Base-by-base conservation (phyloP, 2,888 invertebrate species). In the Tridacna crocea region DNA sequence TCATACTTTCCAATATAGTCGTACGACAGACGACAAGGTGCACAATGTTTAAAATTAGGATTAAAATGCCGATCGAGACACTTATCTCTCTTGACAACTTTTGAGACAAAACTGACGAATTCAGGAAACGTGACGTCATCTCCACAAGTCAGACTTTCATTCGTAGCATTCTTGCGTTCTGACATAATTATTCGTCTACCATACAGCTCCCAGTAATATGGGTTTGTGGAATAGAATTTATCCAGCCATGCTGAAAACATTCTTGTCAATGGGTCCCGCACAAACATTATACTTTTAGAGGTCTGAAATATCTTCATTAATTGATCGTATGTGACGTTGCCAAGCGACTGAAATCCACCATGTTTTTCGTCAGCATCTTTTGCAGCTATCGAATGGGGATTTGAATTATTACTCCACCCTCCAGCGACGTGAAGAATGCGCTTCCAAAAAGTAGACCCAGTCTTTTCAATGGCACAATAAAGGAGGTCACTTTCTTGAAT, bases 371-470 rank as follows among this genome's bases (percentile, higher is more conserved):
- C 73, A 11, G 74, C 84, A n/a, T 79, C 61, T 51, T 73, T 47
- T n/a, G 79, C 47, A 13, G 66, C 19, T 0, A 84, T 79, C 0
- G 46, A 46, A 6, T 60, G 48, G 13, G 84, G 84, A 19, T 26
- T 68, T 51, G 70, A 70, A 22, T 51, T 24, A 22, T 79, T 74
- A 26, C 81, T 68, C 81, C 79, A 81, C 36, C 84, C 84, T 58
- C 79, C 76, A 0, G 58, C 51, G 6, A 85, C 84, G 77, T 90
- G 88, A 12, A 89, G 68, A 24, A 89, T 77, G 61, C 88, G 76
- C 70, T 85, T 83, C 89, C 90, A 90, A 55, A 89, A 89, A 12
- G 90, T 88, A 27, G 85, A 87, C n/a, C 90, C 90, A 22, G 87
- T 82, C 70, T 90, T 90, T 70, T 89, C 88, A 22, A 90, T 88